These are phyloP conservation scores for zebrafish (Danio rerio) DNA, from an alignment of 2,113 vertebrate species.

Conservation along the genomic window GRCz12tu NC_133177.1:2161501-2162000, in stretches of 20 bases:
- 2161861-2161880: constrained; percentile 26
- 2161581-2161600: no score
- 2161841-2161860: constrained; percentile 31
- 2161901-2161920: constrained; percentile 15
- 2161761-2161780: constrained; percentile 59
- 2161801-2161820: constrained; percentile 55
- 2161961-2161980: constrained; percentile 79
- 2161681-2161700: neutral
- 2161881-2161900: constrained; percentile 16
- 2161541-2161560: no score
- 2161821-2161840: constrained; percentile 53
- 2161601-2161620: neutral
- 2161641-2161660: no score
- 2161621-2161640: no score
- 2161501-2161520: no score
- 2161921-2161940: constrained; percentile 72
- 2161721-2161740: constrained; percentile 60
- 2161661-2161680: neutral
- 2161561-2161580: no score
- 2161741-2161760: constrained; percentile 61
- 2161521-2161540: no score
- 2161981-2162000: constrained; percentile 90
- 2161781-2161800: constrained; percentile 35
- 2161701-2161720: constrained; percentile 53
- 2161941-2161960: constrained; percentile 80